These are phyloP conservation scores for Papilio demoleus DNA, from an alignment of 2,888 invertebrate species.

Conservation along the genomic window DNA sequence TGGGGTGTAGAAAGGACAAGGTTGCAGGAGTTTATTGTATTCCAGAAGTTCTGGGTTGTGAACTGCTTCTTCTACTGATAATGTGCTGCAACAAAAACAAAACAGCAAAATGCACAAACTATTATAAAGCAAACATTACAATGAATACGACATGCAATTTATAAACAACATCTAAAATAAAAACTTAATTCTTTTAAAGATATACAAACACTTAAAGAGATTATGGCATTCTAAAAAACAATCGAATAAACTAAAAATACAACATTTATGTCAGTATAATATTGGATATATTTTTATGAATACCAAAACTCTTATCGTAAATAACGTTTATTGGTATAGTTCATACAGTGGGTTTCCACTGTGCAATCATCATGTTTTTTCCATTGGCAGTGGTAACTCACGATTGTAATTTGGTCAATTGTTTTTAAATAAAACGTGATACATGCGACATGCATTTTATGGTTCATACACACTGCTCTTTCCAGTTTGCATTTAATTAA, in stretches of 20 bases:
- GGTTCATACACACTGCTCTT: background rate
- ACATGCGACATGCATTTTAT: slow-evolving; percentile 5
- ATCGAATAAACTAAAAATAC: background rate
- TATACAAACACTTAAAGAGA: background rate
- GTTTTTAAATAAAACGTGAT: background rate
- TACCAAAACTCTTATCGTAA: background rate
- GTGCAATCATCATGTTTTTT: background rate
- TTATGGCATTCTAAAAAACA: background rate
- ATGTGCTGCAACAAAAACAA: slow-evolving; percentile 79
- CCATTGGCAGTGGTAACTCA: background rate
- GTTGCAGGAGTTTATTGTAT: slow-evolving; percentile 63
- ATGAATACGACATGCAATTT: slow-evolving; percentile 55
- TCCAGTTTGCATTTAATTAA: slow-evolving; percentile 8
- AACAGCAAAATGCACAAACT: slow-evolving; percentile 78
- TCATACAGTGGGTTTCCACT: background rate
- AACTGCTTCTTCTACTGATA: slow-evolving; percentile 71
- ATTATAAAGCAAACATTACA: slow-evolving; percentile 63
- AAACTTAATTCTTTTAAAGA: background rate
- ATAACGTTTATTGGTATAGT: background rate
- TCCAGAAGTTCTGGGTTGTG: slow-evolving; percentile 66
- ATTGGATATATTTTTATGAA: background rate
- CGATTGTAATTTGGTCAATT: background rate
- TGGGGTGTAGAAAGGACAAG: slow-evolving; percentile 44
- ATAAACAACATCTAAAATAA: slow-evolving; percentile 11
- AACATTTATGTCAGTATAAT: background rate